phyloP scores from a whole-genome alignment of 2,797 vertebrate species.

The Anableps anableps region DNA sequence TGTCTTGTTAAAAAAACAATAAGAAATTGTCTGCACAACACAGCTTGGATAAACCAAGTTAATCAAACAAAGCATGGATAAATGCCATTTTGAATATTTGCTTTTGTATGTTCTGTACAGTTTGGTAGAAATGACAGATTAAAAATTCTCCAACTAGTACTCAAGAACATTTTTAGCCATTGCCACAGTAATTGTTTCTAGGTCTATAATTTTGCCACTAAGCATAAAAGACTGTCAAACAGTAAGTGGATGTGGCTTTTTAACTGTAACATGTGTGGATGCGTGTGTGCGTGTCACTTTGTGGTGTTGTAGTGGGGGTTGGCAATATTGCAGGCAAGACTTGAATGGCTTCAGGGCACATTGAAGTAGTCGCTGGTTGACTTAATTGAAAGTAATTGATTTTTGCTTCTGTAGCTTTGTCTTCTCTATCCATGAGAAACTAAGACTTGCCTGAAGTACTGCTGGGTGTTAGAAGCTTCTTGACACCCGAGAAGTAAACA shows the following conservation, averaged over 20 bases:
- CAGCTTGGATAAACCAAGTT: slow-evolving; percentile 1
- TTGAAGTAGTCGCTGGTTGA: slow-evolving; percentile 72
- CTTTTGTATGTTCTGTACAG: slow-evolving; percentile 26
- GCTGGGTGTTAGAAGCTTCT: slow-evolving; percentile 54
- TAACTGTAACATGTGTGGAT: slow-evolving; percentile 28
- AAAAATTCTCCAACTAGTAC: slow-evolving; percentile 7
- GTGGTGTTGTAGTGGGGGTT: slow-evolving; percentile 47
- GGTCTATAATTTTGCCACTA: slow-evolving; percentile 50
- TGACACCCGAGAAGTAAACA: slow-evolving; percentile 67
- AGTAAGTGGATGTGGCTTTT: slow-evolving; percentile 50
- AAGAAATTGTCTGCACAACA: slow-evolving; percentile 11
- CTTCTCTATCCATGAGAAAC: slow-evolving; percentile 56
- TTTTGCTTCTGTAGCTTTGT: slow-evolving; percentile 59
- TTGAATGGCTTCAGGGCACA: slow-evolving; percentile 66
- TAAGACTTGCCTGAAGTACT: slow-evolving; percentile 63
- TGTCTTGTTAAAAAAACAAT: slow-evolving; percentile 11
- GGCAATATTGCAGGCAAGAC: slow-evolving; percentile 52
- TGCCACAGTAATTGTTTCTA: slow-evolving; percentile 43
- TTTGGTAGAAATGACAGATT: slow-evolving; percentile 18
- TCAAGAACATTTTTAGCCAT: slow-evolving; percentile 37
- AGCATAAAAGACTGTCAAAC: slow-evolving; percentile 47
- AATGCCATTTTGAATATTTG: slow-evolving; percentile 26
- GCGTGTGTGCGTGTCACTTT: slow-evolving; percentile 45
- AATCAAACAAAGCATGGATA: slow-evolving; percentile 11
- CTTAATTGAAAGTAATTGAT: slow-evolving; percentile 81